Base-by-base conservation (phyloP, 2,888 invertebrate genomes). In the Gari tellinella region DNA sequence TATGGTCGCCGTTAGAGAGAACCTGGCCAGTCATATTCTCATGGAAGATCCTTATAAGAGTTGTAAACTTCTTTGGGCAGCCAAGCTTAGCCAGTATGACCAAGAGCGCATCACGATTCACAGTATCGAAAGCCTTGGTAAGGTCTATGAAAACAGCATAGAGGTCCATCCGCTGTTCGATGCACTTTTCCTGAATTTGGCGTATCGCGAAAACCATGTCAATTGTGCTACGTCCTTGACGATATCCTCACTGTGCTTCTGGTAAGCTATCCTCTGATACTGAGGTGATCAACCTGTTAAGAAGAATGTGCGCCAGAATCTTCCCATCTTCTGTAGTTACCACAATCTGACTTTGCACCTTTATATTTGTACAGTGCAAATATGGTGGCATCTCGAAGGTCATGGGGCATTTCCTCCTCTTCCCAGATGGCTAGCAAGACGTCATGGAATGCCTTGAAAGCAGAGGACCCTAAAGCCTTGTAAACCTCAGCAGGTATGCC, bases 401-500 rank as follows among this genome's bases (percentile, higher is more conserved):
- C 31, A 31, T 4, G 5, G 10, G 31, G 31, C 5, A 31, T 31
- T 10, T 31, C 31, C 10, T 31, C 31, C 10, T 31, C 31, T 31
- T 31, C 31, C 31, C 31, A 31, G 31, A 31, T 31, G 31, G 5
- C 10, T 7, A 31, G 5, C 10, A 31, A 7, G 31, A 31, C 31
- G 31, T 4, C 10, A 10, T 31, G 31, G 10, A 31, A 31, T 7
- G 31, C 31, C 10, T 4, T 31, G 5, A 31, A 10, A 7, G 31
- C 31, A 4, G 4, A 4, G 4, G 4, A 4, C 5, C 7, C 14
- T 3, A n/a, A 14, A 5, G 43, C 19, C 15, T 43, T 43, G 53
- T 45, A 60, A 12, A 65, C 26, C 37, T 72, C 63, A 2, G 60
- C 66, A 26, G 63, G 58, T 40, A 67, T 73, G 4, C 60, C 68